Evolutionary conservation across 2,797 vertebrate genomes (phyloP), one percentile per base, ranked within the genome.

Genomic region (Nannoperca australis): DNA sequence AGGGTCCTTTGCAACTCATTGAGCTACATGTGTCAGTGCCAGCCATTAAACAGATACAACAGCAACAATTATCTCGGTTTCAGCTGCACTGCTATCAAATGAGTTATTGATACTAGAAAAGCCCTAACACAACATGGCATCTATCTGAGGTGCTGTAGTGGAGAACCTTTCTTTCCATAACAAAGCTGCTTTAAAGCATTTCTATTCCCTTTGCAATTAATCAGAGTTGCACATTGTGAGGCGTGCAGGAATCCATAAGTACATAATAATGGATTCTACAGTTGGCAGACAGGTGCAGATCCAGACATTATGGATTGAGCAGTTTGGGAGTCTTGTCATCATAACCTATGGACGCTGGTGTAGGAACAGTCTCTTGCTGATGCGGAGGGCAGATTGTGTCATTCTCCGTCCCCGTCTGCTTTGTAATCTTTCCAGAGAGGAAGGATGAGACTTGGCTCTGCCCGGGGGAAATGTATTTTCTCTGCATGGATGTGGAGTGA

Each of bases 231-330:
- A 70, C 71, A 88, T 73, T 70, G 85, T 60, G 82, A 78, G 79
- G 64, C 66, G 38, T 53, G 73, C 80, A 64, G 59, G 70, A 84
- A 89, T 83, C 76, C 70, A 75, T 81, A 82, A 87, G 86, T 81
- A 84, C 85, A 89, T 84, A 84, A 89, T 73, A 88, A 91, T 89
- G 85, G 91, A 86, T 88, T 87, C 89, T 84, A 83, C 78, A 66
- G 86, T 40, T 60, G 53, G 80, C 67, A 70, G 83, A 81, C 85
- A 79, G 86, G 68, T 81, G 75, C 82, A 73, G 73, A 71, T 66
- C 50, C 60, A 66, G 47, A 62, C 64, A 0, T 78, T 85, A 84
- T 82, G 73, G 86, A 91, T 78, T 20, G 74, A 84, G 83, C 83
- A 50, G 79, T 85, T 83, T 81, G 70, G 76, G 81, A 81, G 81